These are phyloP conservation scores for Scaptomyza parva DNA, from an alignment of 2,888 invertebrate species.

Conservation along the genomic window DNA sequence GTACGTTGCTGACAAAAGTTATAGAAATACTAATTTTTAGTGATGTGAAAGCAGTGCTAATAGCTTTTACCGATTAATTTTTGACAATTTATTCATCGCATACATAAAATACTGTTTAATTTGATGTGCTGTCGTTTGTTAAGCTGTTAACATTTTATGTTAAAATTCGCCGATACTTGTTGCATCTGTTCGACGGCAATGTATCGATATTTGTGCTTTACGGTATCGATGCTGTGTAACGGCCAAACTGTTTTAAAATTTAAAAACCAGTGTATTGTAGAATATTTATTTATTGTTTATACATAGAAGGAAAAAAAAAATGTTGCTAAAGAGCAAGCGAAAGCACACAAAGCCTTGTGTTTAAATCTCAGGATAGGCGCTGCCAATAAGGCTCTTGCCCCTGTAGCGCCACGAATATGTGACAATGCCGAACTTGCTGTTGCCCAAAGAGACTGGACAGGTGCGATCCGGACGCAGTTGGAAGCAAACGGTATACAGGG, in stretches of 20 bases:
- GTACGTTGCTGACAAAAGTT: constrained; percentile 48
- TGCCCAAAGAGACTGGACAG: constrained; percentile 90
- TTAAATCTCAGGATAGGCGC: constrained; percentile 92
- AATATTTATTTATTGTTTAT: constrained; percentile 43
- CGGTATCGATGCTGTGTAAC: not conserved
- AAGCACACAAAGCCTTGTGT: constrained; percentile 18
- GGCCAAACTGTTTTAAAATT: not conserved
- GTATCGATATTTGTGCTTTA: not conserved
- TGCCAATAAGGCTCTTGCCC: constrained; percentile 92
- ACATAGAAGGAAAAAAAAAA: constrained; percentile 24
- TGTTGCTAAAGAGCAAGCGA: constrained; percentile 10
- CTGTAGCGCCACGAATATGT: constrained; percentile 91
- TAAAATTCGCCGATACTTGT: not conserved
- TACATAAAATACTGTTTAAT: not conserved
- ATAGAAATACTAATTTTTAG: constrained; percentile 49
- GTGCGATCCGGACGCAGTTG: constrained; percentile 90
- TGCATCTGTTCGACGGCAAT: not conserved
- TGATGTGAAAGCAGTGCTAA: constrained; percentile 16
- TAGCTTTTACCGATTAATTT: constrained; percentile 8
- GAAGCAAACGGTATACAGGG: constrained; percentile 95
- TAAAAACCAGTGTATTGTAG: not conserved
- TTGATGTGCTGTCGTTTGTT: not conserved
- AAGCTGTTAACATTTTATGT: not conserved
- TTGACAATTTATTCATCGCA: not conserved
- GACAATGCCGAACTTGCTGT: constrained; percentile 89